A percentile compares a stretch with the other conserved stretches of the same genome.
Conservation (phyloP, 1,140 invertebrate genomes). For the Leptoteleia sp. region DNA sequence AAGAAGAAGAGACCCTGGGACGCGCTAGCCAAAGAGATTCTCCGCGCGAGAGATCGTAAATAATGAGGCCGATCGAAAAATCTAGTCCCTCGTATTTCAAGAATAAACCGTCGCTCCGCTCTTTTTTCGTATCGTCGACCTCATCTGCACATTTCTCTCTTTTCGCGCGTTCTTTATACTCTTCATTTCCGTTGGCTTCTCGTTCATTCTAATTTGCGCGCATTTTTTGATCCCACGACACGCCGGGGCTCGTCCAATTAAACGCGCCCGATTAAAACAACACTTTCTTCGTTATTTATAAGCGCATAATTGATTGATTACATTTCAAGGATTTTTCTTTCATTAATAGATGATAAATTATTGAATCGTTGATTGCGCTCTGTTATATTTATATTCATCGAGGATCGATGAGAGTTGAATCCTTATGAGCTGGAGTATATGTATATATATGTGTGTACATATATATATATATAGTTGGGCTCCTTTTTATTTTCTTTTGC, state of each 20-base stretch:
- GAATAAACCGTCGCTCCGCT: slow-evolving; percentile 9
- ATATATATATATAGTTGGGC: too few relatives aligned
- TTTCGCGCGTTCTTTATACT: background rate
- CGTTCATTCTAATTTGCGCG: slow-evolving; percentile 44
- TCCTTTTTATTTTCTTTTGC: too few relatives aligned
- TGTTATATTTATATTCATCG: too few relatives aligned
- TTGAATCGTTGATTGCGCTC: too few relatives aligned
- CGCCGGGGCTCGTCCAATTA: slow-evolving; percentile 16
- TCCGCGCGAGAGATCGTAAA: slow-evolving; percentile 38
- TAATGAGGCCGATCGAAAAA: slow-evolving; percentile 45
- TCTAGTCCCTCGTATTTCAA: slow-evolving; percentile 43
- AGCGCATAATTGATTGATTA: slow-evolving; percentile 38
- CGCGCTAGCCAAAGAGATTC: slow-evolving; percentile 1
- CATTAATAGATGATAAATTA: too few relatives aligned
- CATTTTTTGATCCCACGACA: slow-evolving; percentile 20
- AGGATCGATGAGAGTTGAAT: too few relatives aligned
- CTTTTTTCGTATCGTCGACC: slow-evolving; percentile 12
- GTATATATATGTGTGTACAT: too few relatives aligned
- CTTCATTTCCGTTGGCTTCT: slow-evolving; percentile 12
- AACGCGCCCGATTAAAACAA: slow-evolving; percentile 24
- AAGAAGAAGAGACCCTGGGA: slow-evolving; percentile 10
- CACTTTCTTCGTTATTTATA: slow-evolving; percentile 38
- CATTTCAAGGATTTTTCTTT: slow-evolving; percentile 37
- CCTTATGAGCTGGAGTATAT: too few relatives aligned
- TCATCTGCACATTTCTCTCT: slow-evolving; percentile 24